Evolutionary conservation across 1,140 invertebrate species (phyloP).

Genomic region (Triops cancriformis): DNA sequence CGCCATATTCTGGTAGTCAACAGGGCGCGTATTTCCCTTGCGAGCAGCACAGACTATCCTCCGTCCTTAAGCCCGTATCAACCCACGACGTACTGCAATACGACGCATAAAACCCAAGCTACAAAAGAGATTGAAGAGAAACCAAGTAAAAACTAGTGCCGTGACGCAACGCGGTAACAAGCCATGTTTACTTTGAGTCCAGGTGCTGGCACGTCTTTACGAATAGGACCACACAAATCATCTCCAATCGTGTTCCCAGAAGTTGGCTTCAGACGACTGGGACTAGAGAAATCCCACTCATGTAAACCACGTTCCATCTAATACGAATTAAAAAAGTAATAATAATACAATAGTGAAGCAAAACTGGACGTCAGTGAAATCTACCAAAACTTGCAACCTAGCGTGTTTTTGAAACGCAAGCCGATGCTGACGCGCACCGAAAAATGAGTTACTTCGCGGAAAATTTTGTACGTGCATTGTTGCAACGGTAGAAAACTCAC

Average conservation of each 20-base stretch:
- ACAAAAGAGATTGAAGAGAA: neutral
- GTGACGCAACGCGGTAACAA: neutral
- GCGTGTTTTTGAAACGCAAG: no score
- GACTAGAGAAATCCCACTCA: conserved; percentile 26
- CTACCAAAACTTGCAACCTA: no score
- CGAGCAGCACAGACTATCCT: conserved; percentile 22
- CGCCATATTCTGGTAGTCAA: neutral
- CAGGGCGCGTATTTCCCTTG: conserved; percentile 26
- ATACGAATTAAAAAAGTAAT: neutral
- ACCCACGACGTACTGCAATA: conserved; percentile 25
- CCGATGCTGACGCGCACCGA: no score
- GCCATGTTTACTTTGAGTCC: conserved; percentile 22
- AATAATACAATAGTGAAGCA: no score
- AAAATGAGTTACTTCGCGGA: no score
- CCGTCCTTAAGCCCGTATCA: conserved; percentile 25
- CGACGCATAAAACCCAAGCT: conserved; percentile 27
- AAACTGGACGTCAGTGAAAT: no score
- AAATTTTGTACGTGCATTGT: no score
- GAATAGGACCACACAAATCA: conserved; percentile 28
- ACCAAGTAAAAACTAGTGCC: neutral
- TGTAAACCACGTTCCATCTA: conserved; percentile 25
- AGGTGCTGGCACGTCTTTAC: conserved; percentile 25
- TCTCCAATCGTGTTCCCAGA: conserved; percentile 26
- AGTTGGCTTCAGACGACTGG: conserved; percentile 25
- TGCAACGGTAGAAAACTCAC: no score